Conservation (phyloP, 2,888 invertebrate species). For the Cordylochernes scorpioides region DNA sequence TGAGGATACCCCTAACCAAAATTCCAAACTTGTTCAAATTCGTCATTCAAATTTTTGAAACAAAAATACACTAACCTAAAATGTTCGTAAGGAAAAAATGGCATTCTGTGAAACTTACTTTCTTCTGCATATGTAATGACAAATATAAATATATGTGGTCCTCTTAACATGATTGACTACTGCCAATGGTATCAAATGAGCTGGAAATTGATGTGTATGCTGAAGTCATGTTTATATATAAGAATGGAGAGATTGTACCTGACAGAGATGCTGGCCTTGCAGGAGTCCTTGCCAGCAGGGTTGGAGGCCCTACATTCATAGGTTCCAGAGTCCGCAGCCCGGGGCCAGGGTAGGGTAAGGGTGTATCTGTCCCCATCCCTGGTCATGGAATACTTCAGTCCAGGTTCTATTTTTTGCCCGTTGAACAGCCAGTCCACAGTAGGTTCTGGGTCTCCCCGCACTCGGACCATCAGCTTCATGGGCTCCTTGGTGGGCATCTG, state of each 20-base stretch:
- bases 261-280: slow-evolving; percentile 21
- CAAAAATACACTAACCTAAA: too few species aligned
- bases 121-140: too few species aligned
- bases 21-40: too few species aligned
- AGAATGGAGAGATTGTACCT: slow-evolving; percentile 11
- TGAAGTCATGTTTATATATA: too few species aligned
- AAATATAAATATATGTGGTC: too few species aligned
- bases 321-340: slow-evolving; percentile 37
- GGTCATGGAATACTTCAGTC: slow-evolving; percentile 39
- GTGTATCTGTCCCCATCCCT: slow-evolving; percentile 29
- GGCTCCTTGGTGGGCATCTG: slow-evolving; percentile 33
- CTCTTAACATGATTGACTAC: too few species aligned
- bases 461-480: slow-evolving; percentile 41
- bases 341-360: slow-evolving; percentile 41
- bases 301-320: slow-evolving; percentile 54
- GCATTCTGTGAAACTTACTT: too few species aligned
- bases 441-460: slow-evolving; percentile 55
- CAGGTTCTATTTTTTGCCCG: slow-evolving; percentile 35
- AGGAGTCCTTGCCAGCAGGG: slow-evolving; percentile 41
- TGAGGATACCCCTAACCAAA: too few species aligned
- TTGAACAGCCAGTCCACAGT: slow-evolving; percentile 65
- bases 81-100: too few species aligned
- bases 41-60: too few species aligned
- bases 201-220: too few species aligned
- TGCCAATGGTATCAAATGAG: too few species aligned